Conservation (phyloP, 2,113 vertebrate species). For the Raja brachyura region DNA sequence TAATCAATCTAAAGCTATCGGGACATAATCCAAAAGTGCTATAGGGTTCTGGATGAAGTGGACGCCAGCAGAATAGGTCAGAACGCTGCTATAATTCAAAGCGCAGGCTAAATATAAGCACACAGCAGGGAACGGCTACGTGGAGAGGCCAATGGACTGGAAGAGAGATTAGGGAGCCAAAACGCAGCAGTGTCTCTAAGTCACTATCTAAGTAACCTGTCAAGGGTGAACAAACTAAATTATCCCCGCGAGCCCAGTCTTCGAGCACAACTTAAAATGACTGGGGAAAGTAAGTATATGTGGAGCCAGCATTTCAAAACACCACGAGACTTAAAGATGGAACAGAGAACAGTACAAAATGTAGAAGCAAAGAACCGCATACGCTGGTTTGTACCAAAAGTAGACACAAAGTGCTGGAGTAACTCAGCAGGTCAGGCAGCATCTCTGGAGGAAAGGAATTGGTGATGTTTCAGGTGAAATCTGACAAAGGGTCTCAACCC, state of each 20-base stretch:
- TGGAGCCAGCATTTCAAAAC: background rate
- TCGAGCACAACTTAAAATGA: background rate
- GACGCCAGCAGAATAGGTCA: background rate
- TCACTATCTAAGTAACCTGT: background rate
- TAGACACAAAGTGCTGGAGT: no score
- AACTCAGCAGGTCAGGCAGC: no score
- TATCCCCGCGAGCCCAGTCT: background rate
- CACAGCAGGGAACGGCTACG: background rate
- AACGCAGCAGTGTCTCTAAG: background rate
- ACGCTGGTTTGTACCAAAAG: no score
- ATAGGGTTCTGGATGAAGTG: background rate
- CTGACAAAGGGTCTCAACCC: no score
- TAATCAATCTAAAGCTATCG: background rate
- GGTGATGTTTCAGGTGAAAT: no score
- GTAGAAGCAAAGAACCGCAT: no score
- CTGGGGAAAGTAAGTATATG: background rate
- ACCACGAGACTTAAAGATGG: background rate
- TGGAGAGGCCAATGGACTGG: background rate
- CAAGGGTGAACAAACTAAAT: background rate
- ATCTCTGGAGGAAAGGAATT: no score
- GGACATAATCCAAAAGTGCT: background rate
- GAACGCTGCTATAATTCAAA: background rate
- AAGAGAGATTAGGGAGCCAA: background rate
- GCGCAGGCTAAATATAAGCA: background rate
- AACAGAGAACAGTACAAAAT: no score